These are phyloP conservation scores for Acanthopagrus latus DNA, from an alignment of 2,797 vertebrate genomes.

Conservation along the genomic window DNA sequence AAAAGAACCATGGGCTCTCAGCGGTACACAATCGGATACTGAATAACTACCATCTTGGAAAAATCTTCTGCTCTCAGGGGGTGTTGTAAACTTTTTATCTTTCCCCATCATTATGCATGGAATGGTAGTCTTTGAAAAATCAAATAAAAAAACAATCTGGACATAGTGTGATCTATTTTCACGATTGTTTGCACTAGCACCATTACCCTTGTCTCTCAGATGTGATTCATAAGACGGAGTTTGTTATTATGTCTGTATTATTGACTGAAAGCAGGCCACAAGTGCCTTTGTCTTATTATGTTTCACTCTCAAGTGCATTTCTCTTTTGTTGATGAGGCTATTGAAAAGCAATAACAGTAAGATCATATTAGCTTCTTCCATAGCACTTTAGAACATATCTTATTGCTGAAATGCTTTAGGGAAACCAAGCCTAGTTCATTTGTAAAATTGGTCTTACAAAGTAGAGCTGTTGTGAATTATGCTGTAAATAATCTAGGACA, in stretches of 20 bases:
- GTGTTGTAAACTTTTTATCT: constrained; percentile 3
- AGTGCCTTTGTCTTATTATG: constrained; percentile 74
- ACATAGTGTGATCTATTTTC: constrained; percentile 55
- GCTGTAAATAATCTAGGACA: constrained; percentile 53
- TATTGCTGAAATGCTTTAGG: constrained; percentile 70
- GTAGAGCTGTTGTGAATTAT: constrained; percentile 47
- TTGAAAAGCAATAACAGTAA: constrained; percentile 79
- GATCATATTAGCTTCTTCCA: constrained; percentile 72
- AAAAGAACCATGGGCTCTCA: neutral
- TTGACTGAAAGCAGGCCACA: constrained; percentile 75
- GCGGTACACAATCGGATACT: constrained; percentile 4
- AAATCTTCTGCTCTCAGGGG: constrained; percentile 4
- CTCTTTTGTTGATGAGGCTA: constrained; percentile 77
- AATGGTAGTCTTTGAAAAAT: constrained; percentile 57
- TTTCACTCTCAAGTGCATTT: constrained; percentile 72
- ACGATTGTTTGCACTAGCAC: constrained; percentile 55
- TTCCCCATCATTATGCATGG: constrained; percentile 32
- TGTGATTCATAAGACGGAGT: constrained; percentile 76
- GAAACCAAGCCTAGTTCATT: constrained; percentile 66
- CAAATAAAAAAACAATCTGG: constrained; percentile 41
- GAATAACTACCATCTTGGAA: neutral
- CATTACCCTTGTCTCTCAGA: constrained; percentile 68
- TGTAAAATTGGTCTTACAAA: constrained; percentile 62
- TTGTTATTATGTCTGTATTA: constrained; percentile 74
- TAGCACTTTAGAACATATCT: constrained; percentile 70